These are phyloP conservation scores for Panagrolaimus sp. DNA, from an alignment of 1,140 invertebrate genomes.

Conservation along the genomic window DNA sequence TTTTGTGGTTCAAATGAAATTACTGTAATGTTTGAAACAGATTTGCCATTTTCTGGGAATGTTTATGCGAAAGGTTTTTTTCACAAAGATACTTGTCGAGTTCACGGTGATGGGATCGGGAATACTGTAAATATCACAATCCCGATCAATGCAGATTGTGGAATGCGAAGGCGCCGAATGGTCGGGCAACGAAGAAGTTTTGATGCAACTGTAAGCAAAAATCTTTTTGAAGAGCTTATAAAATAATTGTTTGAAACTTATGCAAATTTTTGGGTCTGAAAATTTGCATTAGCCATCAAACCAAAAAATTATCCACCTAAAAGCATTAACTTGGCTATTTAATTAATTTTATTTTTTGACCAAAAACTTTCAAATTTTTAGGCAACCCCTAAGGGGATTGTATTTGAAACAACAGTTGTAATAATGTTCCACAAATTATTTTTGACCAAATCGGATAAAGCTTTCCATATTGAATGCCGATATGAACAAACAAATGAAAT, in stretches of 20 bases:
- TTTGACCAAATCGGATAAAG: constrained; percentile 40
- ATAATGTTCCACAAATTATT: constrained; percentile 40
- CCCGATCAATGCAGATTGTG: constrained; percentile 42
- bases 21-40: constrained; percentile 31
- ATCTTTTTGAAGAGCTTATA: too few relatives aligned
- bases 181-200: constrained; percentile 18
- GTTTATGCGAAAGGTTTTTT: constrained; percentile 51
- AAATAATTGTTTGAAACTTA: too few relatives aligned
- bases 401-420: constrained; percentile 41
- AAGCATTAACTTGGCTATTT: too few relatives aligned
- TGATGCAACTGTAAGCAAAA: too few relatives aligned
- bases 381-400: constrained; percentile 32
- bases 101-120: constrained; percentile 40
- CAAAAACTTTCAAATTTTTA: constrained; percentile 5
- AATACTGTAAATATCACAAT: constrained; percentile 50
- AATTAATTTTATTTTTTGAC: background rate
- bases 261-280: too few relatives aligned
- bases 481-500: constrained; percentile 35
- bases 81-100: constrained; percentile 42
- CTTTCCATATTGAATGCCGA: constrained; percentile 38
- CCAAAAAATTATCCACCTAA: too few relatives aligned
- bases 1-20: constrained; percentile 35
- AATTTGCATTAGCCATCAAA: too few relatives aligned
- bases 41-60: constrained; percentile 43
- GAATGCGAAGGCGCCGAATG: constrained; percentile 40